Evolutionary conservation across 2,888 invertebrate species (phyloP).

Genomic region (Nipponacmea schrenckii): DNA sequence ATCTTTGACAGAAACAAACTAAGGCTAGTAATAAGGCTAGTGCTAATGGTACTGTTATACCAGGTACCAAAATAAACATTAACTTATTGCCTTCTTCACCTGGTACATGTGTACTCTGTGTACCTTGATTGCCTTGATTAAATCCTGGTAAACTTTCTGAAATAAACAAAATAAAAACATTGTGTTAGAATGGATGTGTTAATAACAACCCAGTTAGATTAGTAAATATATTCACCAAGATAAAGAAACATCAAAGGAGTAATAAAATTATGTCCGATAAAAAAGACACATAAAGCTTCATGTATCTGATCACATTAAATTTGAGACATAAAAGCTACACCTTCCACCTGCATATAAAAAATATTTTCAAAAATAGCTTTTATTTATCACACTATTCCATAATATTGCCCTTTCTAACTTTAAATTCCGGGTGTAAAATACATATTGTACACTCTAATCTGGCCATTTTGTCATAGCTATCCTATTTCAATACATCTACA

Average conservation of each 20-base stretch:
- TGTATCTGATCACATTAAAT: no score
- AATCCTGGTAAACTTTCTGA: not conserved
- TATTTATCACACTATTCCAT: no score
- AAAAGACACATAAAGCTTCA: not conserved
- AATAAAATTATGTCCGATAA: not conserved
- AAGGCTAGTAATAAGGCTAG: constrained; percentile 60
- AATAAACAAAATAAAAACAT: not conserved
- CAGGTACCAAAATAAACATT: constrained; percentile 74
- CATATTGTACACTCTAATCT: no score
- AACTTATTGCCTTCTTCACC: constrained; percentile 61
- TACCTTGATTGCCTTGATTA: not conserved
- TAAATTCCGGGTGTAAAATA: no score
- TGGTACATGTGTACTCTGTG: constrained; percentile 2
- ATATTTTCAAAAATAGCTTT: no score
- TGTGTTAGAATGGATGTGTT: not conserved
- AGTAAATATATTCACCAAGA: constrained; percentile 1
- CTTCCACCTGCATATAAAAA: no score
- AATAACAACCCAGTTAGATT: not conserved
- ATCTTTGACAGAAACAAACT: constrained; percentile 62
- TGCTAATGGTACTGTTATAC: constrained; percentile 64
- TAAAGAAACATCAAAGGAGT: not conserved
- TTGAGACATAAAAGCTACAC: no score
- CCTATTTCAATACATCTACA: no score
- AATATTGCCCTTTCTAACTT: no score
- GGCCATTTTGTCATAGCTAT: no score